Conservation (phyloP, 2,113 vertebrate species). For the Oryzias celebensis region DNA sequence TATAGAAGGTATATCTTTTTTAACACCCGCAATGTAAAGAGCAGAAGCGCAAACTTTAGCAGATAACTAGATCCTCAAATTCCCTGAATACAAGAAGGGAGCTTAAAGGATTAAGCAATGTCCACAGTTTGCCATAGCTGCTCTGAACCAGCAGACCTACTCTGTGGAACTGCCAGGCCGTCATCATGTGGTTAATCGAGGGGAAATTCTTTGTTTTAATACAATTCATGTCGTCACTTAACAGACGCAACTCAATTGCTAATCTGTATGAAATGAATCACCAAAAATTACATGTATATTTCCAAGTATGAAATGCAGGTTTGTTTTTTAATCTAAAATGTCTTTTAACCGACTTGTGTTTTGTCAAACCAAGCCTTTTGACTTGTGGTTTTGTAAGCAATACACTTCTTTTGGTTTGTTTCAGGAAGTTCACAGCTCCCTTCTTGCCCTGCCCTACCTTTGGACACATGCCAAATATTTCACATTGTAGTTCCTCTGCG, state of each 20-base stretch:
- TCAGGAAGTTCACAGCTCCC: not conserved
- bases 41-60: conserved; percentile 25
- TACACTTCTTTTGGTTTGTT: conserved; percentile 2
- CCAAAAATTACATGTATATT: not conserved
- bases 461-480: conserved; percentile 21
- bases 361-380: not conserved
- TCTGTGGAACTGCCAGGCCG: not conserved
- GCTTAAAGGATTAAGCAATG: conserved; percentile 40
- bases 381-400: conserved; percentile 7
- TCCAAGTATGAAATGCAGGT: not conserved
- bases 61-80: conserved; percentile 18
- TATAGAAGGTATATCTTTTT: conserved; percentile 3
- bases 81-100: conserved; percentile 8
- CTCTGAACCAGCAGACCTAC: conserved; percentile 12
- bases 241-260: not conserved
- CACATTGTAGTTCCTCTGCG: conserved; percentile 33
- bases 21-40: not conserved
- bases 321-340: not conserved
- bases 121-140: conserved; percentile 26
- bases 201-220: not conserved
- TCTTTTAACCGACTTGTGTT: not conserved
- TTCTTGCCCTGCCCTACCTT: conserved; percentile 1
- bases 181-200: not conserved
- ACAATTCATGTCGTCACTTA: not conserved
- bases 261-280: not conserved